Percentiles rank a stretch among this genome's conserved stretches.
Evolutionary conservation across 2,888 invertebrate species (phyloP).

Genomic region (Pyrrhosoma nymphula): DNA sequence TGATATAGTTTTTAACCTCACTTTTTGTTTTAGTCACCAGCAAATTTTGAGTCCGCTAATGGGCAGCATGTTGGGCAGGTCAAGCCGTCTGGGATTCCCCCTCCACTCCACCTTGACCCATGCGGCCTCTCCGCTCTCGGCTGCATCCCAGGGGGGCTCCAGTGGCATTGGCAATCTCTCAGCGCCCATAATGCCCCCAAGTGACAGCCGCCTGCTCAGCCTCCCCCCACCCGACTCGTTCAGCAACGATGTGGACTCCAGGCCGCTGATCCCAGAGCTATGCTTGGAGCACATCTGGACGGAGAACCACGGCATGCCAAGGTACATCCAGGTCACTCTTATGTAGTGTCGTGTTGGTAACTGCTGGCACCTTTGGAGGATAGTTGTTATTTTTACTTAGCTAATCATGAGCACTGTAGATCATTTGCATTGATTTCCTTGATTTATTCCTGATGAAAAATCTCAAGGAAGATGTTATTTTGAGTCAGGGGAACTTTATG

Average conservation of each 20-base stretch:
- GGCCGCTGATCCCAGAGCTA: constrained; percentile 89
- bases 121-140: neutral
- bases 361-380: too few relatives aligned
- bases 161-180: constrained; percentile 47
- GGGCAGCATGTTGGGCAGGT: constrained; percentile 28
- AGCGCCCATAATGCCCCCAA: constrained; percentile 70
- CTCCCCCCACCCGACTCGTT: constrained; percentile 74
- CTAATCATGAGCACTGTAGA: too few relatives aligned
- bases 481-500: too few relatives aligned
- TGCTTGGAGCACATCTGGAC: constrained; percentile 96
- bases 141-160: neutral
- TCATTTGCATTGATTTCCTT: too few relatives aligned
- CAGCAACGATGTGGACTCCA: constrained; percentile 74
- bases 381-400: too few relatives aligned
- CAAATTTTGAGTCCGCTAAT: neutral
- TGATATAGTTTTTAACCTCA: too few relatives aligned
- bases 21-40: constrained; percentile 15
- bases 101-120: constrained; percentile 35
- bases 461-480: too few relatives aligned
- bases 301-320: constrained; percentile 81
- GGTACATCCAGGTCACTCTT: constrained; percentile 73
- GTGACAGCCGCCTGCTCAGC: constrained; percentile 73
- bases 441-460: too few relatives aligned
- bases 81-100: constrained; percentile 18
- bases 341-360: too few relatives aligned